A percentile compares a stretch with the other conserved stretches of the same genome.
Conservation (phyloP, 2,888 invertebrate genomes). For the Polymixis flavicincta region DNA sequence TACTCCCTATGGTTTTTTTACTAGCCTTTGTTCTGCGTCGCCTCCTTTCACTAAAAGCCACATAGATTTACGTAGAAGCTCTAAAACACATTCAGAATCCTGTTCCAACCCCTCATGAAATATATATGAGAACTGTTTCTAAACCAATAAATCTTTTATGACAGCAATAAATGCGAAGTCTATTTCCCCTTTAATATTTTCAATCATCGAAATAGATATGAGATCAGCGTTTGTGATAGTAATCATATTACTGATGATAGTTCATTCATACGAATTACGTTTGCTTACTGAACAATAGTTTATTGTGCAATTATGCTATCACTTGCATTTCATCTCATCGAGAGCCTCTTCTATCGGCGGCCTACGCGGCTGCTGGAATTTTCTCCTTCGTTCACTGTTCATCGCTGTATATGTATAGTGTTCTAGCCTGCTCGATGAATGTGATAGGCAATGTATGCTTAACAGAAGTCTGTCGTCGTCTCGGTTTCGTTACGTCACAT, state of each 20-base stretch:
- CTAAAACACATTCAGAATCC: slow-evolving; percentile 21
- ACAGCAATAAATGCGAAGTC: slow-evolving; percentile 69
- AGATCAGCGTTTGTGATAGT: slow-evolving; percentile 72
- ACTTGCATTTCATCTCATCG: slow-evolving; percentile 84
- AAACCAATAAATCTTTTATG: slow-evolving; percentile 76
- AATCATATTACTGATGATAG: slow-evolving; percentile 79
- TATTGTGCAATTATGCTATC: slow-evolving; percentile 88
- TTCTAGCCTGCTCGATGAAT: slow-evolving; percentile 17
- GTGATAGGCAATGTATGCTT: slow-evolving; percentile 61
- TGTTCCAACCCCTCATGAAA: slow-evolving; percentile 29
- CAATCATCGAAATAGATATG: slow-evolving; percentile 73
- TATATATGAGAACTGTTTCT: slow-evolving; percentile 59
- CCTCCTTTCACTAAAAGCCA: not conserved
- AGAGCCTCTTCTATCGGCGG: slow-evolving; percentile 74
- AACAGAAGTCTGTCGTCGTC: slow-evolving; percentile 62
- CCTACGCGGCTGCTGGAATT: slow-evolving; percentile 67
- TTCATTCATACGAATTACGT: slow-evolving; percentile 84
- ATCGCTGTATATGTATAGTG: not conserved
- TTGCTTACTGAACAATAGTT: slow-evolving; percentile 81
- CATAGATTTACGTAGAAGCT: slow-evolving; percentile 21
- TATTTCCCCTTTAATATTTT: slow-evolving; percentile 71
- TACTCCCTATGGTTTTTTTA: too few species aligned
- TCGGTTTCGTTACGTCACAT: slow-evolving; percentile 76
- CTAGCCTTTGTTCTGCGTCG: not conserved
- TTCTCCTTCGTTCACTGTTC: slow-evolving; percentile 40